Base-by-base conservation (phyloP, 2,888 invertebrate genomes). In the Drosophila niveifrons region DNA sequence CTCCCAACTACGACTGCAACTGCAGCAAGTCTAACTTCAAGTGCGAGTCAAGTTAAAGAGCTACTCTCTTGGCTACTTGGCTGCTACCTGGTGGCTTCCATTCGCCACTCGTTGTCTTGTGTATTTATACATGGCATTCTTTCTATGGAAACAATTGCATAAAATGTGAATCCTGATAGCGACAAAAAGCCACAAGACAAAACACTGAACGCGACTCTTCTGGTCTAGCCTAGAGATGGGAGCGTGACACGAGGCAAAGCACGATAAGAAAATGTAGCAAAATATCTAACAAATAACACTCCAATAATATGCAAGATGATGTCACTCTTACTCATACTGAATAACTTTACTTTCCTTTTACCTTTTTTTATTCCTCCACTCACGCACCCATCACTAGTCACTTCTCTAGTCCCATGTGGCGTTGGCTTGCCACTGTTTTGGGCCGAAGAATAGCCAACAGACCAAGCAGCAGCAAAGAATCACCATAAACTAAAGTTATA, bases 101-200 rank as follows among this genome's bases (percentile, higher is more conserved):
- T 13, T 34, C 31, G 44, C 29, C 44, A 44, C 44, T 36, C 34
- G 36, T 31, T 31, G 11, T 31, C 31, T 44, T 34, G 11, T 80
- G 80, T 75, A 72, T 79, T 75, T 75, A 78, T 70, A 79, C 77
- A 79, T 75, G 80, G 63, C 80, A 80, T 78, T 78, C 80, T 78
- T 78, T 80, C 77, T 78, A 78, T 78, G 76, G 80, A 78, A 78
- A 78, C 77, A 78, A 78, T 78, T 80, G 78, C 80, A 80, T 88
- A 88, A 86, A 88, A 88, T 88, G 89, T 78, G 84, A 84, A 84
- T 88, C 76, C 87, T 81, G 89, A 88, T 88, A 84, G 87, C 87
- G 67, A 88, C 78, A 80, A 80, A 71, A 76, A 75, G 72, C 64
- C 62, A 70, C 65, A 68, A 76, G 63, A 64, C 65, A 71, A 69